Conservation (phyloP, 2,797 vertebrate species). For the Micrastur ruficollis region DNA sequence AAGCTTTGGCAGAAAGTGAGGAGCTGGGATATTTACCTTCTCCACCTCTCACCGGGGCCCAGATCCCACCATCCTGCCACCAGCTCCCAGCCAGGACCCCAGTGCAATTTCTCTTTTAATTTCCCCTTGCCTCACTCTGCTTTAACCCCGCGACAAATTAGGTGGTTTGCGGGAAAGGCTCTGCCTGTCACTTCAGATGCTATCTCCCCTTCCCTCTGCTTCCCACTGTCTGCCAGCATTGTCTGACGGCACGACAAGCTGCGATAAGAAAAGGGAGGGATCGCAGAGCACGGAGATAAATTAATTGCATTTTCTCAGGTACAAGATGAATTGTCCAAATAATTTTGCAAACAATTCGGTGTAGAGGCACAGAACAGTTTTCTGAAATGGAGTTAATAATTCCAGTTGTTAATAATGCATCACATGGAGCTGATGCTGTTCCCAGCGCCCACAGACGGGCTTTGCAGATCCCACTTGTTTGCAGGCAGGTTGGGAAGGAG, state of each 20-base stretch:
- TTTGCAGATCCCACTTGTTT: background rate
- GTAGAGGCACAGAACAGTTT: background rate
- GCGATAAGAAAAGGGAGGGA: background rate
- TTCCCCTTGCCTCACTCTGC: background rate
- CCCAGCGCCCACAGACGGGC: background rate
- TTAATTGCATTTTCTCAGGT: background rate
- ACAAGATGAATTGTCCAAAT: background rate
- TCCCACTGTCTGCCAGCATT: background rate
- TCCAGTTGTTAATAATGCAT: background rate
- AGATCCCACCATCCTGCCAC: background rate
- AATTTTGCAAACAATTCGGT: background rate
- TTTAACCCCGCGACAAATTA: background rate
- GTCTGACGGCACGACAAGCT: background rate
- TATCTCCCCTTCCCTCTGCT: background rate
- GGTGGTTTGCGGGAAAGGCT: background rate
- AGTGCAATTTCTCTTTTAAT: background rate
- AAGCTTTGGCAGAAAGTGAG: background rate
- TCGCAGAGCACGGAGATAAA: background rate
- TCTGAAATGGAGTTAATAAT: background rate
- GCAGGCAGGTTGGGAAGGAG: background rate
- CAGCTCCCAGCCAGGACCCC: background rate
- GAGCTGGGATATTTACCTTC: background rate
- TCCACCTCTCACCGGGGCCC: background rate
- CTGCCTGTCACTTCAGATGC: background rate
- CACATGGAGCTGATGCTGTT: background rate